Evolutionary conservation across 2,797 vertebrate genomes (phyloP).

Genomic region (Parotocinclus haroldoi): DNA sequence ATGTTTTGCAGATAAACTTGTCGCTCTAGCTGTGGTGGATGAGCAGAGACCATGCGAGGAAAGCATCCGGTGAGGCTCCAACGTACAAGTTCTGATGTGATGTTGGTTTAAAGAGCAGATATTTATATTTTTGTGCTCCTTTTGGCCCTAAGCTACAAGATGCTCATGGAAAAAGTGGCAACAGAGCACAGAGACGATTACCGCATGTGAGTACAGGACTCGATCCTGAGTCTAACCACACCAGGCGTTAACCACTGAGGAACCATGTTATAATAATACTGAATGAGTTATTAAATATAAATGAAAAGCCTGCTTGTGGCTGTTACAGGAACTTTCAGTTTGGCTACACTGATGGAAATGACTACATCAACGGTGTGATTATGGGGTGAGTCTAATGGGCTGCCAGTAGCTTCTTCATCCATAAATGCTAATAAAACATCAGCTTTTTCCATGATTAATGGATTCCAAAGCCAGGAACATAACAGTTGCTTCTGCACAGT

Average conservation of each 20-base stretch:
- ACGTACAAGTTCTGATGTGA: no score
- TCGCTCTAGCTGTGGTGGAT: conserved; percentile 83
- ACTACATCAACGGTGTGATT: conserved; percentile 85
- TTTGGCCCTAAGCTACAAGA: conserved; percentile 70
- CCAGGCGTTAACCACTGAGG: neutral
- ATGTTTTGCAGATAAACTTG: conserved; percentile 79
- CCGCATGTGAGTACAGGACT: conserved; percentile 69
- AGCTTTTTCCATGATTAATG: neutral
- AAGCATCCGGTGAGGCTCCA: conserved; percentile 75
- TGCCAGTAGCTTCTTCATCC: neutral
- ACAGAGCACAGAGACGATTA: conserved; percentile 78
- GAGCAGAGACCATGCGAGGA: conserved; percentile 73
- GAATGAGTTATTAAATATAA: neutral
- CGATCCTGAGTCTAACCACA: neutral
- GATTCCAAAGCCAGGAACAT: no score
- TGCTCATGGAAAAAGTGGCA: conserved; percentile 81
- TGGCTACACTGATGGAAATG: conserved; percentile 85
- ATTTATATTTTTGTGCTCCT: neutral
- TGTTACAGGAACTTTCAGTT: conserved; percentile 83
- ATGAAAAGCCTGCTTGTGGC: neutral
- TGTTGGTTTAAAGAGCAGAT: neutral
- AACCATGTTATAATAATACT: neutral
- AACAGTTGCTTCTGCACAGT: no score
- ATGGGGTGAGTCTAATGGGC: conserved; percentile 80
- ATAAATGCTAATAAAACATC: neutral